Evolutionary conservation across 2,888 invertebrate genomes (phyloP), one percentile per base, ranked within the genome.

Genomic region (Stenoptilia bipunctidactyla): DNA sequence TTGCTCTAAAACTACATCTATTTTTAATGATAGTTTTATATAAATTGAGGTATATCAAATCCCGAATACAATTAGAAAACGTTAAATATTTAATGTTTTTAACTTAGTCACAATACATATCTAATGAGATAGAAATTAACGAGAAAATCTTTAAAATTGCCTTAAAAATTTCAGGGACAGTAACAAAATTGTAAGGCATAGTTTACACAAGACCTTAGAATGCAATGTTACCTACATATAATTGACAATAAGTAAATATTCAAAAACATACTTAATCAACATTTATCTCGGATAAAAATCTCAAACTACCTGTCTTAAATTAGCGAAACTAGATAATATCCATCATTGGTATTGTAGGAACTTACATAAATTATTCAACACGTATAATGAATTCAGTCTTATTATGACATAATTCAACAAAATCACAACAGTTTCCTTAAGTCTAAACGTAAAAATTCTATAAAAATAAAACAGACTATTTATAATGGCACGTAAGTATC

Each of bases 141-240:
- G 15, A 15, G 30, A 30, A 30, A 30, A 30, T 30, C 30, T n/a
- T 30, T 36, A 36, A 15, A 36, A 36, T 36, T 30, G 30, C 30
- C n/a, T 10, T 36, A 15, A 36, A 37, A 37, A 27, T 37, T 37
- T 37, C 30, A 37, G 37, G 37, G 37, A 37, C 30, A 27, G 37
- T 37, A 37, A 37, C 37, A 37, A 37, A 37, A 37, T 20, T 37
- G 27, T 37, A 37, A 37, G 37, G 37, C 37, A 37, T 37, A 27
- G n/a, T 10, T 30, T 30, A 12, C 5, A 20, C 30, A 30, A 30
- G 30, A 30, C 30, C 30, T 30, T 30, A 30, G 13, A 30, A 30
- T 30, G 20, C 20, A 20, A 20, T 20, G 20, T 20, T 20, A 20
- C 20, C 10, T 13, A 12, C 13, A 12, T 13, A 34, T 14, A 34